A percentile compares a stretch with the other conserved stretches of the same genome.
Conservation (phyloP, 2,113 vertebrate genomes). For the Psilopsiagon aymara region DNA sequence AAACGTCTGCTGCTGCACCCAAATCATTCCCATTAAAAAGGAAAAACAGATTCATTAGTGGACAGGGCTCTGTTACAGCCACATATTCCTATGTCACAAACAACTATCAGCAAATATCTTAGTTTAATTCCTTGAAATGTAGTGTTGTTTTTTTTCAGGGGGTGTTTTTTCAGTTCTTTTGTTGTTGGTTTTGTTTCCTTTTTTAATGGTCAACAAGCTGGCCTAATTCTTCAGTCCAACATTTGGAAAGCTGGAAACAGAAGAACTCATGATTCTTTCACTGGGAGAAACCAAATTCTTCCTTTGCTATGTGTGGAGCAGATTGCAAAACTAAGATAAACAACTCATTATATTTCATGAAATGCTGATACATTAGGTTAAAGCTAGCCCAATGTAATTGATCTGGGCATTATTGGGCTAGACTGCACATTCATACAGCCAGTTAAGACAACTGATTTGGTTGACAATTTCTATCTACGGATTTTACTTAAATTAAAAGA, state of each 20-base stretch:
- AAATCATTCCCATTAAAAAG: not conserved
- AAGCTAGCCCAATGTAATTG: not conserved
- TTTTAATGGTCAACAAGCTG: not conserved
- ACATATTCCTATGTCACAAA: not conserved
- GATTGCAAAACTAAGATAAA: not conserved
- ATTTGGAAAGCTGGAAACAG: not conserved
- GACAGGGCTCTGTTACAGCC: not conserved
- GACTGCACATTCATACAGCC: not conserved
- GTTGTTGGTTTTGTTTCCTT: not conserved
- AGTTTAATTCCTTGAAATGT: not conserved
- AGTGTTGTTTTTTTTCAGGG: not conserved
- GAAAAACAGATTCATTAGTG: not conserved
- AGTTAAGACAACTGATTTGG: not conserved
- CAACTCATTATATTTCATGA: not conserved
- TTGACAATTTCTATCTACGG: not conserved
- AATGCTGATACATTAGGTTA: not conserved
- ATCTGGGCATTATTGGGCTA: not conserved
- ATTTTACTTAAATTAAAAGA: not conserved
- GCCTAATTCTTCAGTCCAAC: not conserved
- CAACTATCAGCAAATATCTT: not conserved
- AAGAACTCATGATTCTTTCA: not conserved
- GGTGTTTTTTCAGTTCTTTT: not conserved
- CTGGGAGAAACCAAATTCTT: not conserved
- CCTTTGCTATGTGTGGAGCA: not conserved
- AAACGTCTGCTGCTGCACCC: not conserved